Percentiles rank a stretch among this genome's conserved stretches.
These are phyloP conservation scores for Solea solea DNA, from an alignment of 2,113 vertebrate genomes.

Conservation along the genomic window DNA sequence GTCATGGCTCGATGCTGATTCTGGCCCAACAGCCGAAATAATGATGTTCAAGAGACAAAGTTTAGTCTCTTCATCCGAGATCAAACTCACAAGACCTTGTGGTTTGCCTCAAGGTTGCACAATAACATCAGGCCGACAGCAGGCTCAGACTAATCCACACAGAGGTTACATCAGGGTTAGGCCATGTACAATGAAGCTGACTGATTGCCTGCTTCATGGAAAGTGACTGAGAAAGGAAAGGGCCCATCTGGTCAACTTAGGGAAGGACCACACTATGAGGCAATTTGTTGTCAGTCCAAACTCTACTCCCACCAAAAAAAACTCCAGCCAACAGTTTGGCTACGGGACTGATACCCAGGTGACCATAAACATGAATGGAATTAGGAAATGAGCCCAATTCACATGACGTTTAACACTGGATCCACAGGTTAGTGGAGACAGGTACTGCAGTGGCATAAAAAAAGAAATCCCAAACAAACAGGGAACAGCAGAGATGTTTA, in stretches of 20 bases:
- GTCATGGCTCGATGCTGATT: neutral
- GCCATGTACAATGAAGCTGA: conserved; percentile 37
- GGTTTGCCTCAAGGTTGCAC: conserved; percentile 45
- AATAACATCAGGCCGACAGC: conserved; percentile 20
- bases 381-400: conserved; percentile 30
- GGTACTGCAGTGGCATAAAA: neutral
- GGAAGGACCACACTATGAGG: conserved; percentile 19
- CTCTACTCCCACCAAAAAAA: conserved; percentile 10
- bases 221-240: conserved; percentile 66
- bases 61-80: conserved; percentile 18
- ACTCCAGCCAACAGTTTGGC: conserved; percentile 22
- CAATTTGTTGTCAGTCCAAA: conserved; percentile 22
- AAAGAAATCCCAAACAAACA: neutral
- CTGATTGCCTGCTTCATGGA: conserved; percentile 66
- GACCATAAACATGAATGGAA: conserved; percentile 35
- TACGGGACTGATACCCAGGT: conserved; percentile 9
- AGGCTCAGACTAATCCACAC: conserved; percentile 34
- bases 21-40: conserved; percentile 12
- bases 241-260: conserved; percentile 48
- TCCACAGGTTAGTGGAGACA: conserved; percentile 2
- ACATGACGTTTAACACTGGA: conserved; percentile 7
- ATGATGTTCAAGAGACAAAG: conserved; percentile 18
- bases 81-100: conserved; percentile 28
- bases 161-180: conserved; percentile 22
- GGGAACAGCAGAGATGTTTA: neutral